These are phyloP conservation scores for Cyanoliseus patagonus DNA, from an alignment of 2,113 vertebrate genomes.

Conservation along the genomic window DNA sequence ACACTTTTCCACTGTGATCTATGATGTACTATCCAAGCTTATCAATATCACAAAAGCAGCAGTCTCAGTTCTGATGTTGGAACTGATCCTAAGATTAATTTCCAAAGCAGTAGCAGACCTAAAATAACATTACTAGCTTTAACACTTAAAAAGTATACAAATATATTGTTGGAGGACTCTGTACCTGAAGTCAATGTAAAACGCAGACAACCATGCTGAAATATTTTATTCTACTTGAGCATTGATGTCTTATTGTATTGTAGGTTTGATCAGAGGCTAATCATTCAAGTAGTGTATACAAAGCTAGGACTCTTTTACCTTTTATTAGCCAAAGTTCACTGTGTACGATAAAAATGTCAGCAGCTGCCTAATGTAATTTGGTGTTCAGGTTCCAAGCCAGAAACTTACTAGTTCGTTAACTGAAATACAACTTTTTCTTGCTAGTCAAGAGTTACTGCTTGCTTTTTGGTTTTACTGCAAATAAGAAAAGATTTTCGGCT, in stretches of 20 bases:
- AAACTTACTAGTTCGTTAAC: not conserved
- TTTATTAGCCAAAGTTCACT: not conserved
- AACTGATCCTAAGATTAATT: not conserved
- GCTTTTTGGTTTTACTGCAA: conserved; percentile 2
- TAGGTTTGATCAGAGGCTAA: not conserved
- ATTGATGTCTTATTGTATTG: not conserved
- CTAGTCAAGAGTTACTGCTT: not conserved
- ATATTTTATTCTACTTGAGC: not conserved
- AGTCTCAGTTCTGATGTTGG: not conserved
- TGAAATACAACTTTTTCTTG: not conserved
- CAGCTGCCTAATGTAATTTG: not conserved
- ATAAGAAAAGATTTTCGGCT: not conserved
- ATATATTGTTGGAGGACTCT: not conserved
- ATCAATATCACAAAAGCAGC: not conserved
- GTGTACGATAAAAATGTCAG: not conserved
- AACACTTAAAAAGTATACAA: not conserved
- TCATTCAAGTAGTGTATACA: not conserved
- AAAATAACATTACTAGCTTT: not conserved
- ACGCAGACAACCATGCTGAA: not conserved
- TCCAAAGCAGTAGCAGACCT: not conserved
- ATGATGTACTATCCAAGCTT: not conserved
- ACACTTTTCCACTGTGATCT: not conserved
- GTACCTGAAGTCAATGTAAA: not conserved
- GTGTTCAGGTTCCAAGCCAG: not conserved
- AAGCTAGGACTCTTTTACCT: not conserved